Conservation (phyloP, 2,888 invertebrate genomes). For the Leptinotarsa peninsularis region DNA sequence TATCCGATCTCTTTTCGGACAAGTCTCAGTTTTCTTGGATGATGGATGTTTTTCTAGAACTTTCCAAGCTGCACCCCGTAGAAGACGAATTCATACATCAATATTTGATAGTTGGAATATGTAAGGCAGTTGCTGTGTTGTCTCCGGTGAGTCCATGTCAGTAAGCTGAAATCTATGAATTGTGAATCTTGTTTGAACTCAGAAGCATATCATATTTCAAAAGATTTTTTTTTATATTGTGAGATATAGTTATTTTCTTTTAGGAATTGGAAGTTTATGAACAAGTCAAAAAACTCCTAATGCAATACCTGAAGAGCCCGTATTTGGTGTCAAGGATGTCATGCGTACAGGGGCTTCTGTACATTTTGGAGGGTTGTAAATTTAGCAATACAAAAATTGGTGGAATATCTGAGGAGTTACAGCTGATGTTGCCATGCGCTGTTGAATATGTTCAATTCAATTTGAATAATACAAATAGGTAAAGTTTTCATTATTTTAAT, state of each 20-base stretch:
- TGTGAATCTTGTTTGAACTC: not conserved
- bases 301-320: slow-evolving; percentile 72
- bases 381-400: slow-evolving; percentile 66
- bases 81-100: slow-evolving; percentile 85
- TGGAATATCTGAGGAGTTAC: slow-evolving; percentile 67
- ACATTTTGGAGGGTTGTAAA: slow-evolving; percentile 73
- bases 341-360: slow-evolving; percentile 75
- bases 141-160: slow-evolving; percentile 67
- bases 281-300: slow-evolving; percentile 72
- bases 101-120: slow-evolving; percentile 75
- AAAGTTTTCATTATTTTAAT: slow-evolving; percentile 35
- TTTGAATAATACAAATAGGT: slow-evolving; percentile 64
- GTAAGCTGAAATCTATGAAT: no score
- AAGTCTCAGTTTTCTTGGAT: slow-evolving; percentile 84
- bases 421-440: slow-evolving; percentile 67
- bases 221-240: not conserved
- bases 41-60: slow-evolving; percentile 76
- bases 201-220: not conserved
- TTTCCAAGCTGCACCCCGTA: slow-evolving; percentile 74
- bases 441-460: slow-evolving; percentile 70
- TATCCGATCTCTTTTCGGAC: slow-evolving; percentile 83
- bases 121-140: slow-evolving; percentile 77
- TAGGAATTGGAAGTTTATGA: slow-evolving; percentile 73
- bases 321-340: slow-evolving; percentile 74
- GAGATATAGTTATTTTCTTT: slow-evolving; percentile 41